Evolutionary conservation across 2,113 vertebrate species (phyloP), one percentile per base, ranked within the genome.

Genomic region (Bubalus kerabau): DNA sequence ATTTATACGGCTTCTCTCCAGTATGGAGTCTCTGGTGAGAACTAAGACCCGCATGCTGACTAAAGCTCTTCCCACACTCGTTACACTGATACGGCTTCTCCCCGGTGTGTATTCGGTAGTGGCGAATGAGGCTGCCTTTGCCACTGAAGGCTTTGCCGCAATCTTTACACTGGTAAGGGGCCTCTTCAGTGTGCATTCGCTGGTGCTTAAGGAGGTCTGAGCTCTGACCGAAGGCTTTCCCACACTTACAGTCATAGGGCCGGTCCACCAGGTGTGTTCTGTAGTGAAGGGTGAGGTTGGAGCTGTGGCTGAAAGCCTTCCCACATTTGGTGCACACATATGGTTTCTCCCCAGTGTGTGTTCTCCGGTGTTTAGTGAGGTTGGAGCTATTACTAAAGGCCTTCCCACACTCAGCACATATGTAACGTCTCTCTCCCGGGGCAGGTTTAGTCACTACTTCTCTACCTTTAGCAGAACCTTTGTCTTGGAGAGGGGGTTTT

Each of bases 1-100:
- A 98, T 81, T 98, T 98, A 94, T 98, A 97, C 14, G 98, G 92
- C 87, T 98, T 98, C 76, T 98, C 36, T 24, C 98, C 98, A 1
- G 98, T 98, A 56, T 99, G 98, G n/a, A 98, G 98, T 60, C 98
- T 98, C 92, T 98, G 98, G 23, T 99, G 98, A 5, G 98, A 98
- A 60, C 98, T 98, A 64, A 98, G 98, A 23, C 98, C 98, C 15
- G 98, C 98, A 0, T 98, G 98, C 96, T 98, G 98, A 89, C 98
- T 98, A 85, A 99, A 99, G 32, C 98, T 97, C 96, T 98, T 98
- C 8, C 96, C 97, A 88, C 98, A 98, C 52, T 98, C 97, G 0
- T 93, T 95, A 59, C 98, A 98, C 85, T 98, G 98, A n/a, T 98
- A 98, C 0, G 98, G 98, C 50, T 98, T 98, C 87, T 98, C 98